These are phyloP conservation scores for Drosophila grimshawi DNA, from an alignment of 1,140 invertebrate species.

Conservation along the genomic window DNA sequence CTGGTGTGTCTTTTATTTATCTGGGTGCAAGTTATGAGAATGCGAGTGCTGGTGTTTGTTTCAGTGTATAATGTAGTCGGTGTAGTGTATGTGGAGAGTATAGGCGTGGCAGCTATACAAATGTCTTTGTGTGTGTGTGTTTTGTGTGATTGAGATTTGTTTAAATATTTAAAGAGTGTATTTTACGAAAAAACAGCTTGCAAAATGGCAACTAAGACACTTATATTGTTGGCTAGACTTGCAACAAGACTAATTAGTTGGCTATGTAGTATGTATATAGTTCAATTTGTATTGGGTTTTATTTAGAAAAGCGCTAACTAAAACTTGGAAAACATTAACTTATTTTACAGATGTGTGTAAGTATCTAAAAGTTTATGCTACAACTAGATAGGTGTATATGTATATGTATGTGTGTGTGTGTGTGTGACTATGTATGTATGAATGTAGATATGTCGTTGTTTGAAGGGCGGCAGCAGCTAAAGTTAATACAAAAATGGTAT, in stretches of 20 bases:
- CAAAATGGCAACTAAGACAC: conserved; percentile 76
- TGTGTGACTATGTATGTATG: conserved; percentile 18
- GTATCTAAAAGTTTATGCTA: conserved; percentile 63
- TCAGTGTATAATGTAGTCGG: conserved; percentile 20
- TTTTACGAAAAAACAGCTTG: conserved; percentile 51
- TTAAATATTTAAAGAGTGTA: conserved; percentile 39
- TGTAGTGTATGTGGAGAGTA: conserved; percentile 40
- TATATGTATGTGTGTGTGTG: conserved; percentile 33
- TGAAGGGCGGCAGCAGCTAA: conserved; percentile 69
- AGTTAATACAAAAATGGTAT: conserved; percentile 27
- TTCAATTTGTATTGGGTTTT: conserved; percentile 38
- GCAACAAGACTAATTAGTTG: conserved; percentile 59
- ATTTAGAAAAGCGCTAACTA: conserved; percentile 70
- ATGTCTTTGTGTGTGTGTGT: conserved; percentile 19
- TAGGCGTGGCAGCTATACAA: conserved; percentile 63
- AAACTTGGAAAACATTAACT: conserved; percentile 65
- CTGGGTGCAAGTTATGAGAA: conserved; percentile 48
- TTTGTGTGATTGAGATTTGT: conserved; percentile 7
- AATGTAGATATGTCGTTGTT: conserved; percentile 19
- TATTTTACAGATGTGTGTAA: conserved; percentile 60
- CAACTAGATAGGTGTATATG: conserved; percentile 44
- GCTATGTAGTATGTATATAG: conserved; percentile 24
- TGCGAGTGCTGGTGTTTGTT: conserved; percentile 40
- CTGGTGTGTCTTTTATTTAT: conserved; percentile 26
- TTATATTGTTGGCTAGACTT: conserved; percentile 54